Evolutionary conservation across 2,888 invertebrate genomes (phyloP).

Genomic region (Leptinotarsa tumamoca): DNA sequence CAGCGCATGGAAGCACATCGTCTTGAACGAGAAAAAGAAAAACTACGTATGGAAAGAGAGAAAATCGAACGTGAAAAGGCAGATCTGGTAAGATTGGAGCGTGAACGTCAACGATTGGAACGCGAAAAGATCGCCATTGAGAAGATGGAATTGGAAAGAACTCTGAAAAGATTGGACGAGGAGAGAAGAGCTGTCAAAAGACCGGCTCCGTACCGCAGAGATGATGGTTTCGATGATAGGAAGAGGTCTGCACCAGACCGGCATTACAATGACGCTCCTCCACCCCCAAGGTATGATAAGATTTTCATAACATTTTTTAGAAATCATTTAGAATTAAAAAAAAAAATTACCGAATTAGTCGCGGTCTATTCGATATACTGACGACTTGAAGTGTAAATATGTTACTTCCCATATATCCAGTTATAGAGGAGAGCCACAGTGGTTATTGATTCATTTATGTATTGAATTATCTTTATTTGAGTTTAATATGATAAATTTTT

Average conservation of each 20-base stretch:
- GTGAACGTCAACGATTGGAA: constrained; percentile 83
- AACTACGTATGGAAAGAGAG: constrained; percentile 85
- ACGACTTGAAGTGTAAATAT: no score
- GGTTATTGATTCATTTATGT: no score
- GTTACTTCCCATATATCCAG: no score
- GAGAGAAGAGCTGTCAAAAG: constrained; percentile 71
- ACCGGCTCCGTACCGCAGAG: constrained; percentile 63
- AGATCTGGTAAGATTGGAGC: constrained; percentile 84
- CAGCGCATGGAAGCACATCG: constrained; percentile 88
- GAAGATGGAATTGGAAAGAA: constrained; percentile 84
- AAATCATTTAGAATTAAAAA: no score
- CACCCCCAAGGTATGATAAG: constrained; percentile 66
- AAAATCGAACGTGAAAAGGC: constrained; percentile 90
- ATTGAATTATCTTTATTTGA: no score
- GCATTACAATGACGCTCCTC: constrained; percentile 71
- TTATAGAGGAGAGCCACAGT: no score
- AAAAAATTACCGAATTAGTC: no score
- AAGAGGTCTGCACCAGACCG: constrained; percentile 48
- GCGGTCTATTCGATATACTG: no score
- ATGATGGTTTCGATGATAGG: constrained; percentile 51
- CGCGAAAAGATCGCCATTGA: constrained; percentile 73
- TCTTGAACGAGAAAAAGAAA: constrained; percentile 84
- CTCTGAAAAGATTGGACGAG: constrained; percentile 76
- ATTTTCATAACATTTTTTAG: no score
- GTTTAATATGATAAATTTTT: no score